Evolutionary conservation across 2,888 invertebrate species (phyloP).

Genomic region (Philopedon plagiatum): DNA sequence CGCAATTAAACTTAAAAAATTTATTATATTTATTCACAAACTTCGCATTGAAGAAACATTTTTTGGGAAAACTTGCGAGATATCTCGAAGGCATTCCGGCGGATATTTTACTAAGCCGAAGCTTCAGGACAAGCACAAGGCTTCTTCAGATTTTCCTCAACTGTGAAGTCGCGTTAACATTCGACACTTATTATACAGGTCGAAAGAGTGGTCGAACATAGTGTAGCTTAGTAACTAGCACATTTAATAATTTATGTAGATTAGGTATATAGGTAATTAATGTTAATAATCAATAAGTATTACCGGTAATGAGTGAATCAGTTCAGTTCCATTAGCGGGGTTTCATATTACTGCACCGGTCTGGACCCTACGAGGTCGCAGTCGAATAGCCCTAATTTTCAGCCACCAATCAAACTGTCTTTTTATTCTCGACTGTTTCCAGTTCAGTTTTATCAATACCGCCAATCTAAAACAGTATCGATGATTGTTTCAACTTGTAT

Average conservation of each 20-base stretch:
- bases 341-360: conserved; percentile 56
- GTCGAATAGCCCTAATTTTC: conserved; percentile 52
- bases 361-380: conserved; percentile 56
- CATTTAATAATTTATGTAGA: conserved; percentile 50
- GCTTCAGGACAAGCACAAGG: background rate
- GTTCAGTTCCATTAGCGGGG: conserved; percentile 65
- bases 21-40: conserved; percentile 44
- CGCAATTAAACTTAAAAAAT: conserved; percentile 59
- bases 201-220: conserved; percentile 51
- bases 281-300: conserved; percentile 54
- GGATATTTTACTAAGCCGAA: background rate
- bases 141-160: background rate
- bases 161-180: conserved; percentile 31
- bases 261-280: conserved; percentile 50
- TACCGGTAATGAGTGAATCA: conserved; percentile 62
- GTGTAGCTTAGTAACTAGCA: conserved; percentile 58
- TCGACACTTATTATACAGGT: conserved; percentile 43
- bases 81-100: background rate
- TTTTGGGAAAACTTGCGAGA: background rate
- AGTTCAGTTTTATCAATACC: conserved; percentile 23
- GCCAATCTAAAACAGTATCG: background rate
- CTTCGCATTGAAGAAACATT: conserved; percentile 18
- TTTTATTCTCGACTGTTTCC: conserved; percentile 12
- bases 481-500: conserved; percentile 15
- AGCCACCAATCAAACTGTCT: conserved; percentile 39